These are phyloP conservation scores for Catharus bicknelli DNA, from an alignment of 2,113 vertebrate species.

Conservation along the genomic window DNA sequence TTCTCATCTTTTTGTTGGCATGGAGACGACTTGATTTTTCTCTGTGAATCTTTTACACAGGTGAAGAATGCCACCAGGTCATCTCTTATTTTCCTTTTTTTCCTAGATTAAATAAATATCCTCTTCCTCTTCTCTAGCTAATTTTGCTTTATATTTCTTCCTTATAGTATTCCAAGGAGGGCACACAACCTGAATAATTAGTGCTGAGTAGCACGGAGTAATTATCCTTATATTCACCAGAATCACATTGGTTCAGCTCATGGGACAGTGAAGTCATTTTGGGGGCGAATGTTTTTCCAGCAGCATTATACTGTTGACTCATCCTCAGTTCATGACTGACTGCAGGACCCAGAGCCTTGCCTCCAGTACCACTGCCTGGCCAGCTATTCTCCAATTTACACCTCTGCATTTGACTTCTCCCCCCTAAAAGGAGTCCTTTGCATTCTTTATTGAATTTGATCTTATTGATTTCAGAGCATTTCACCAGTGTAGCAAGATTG, in stretches of 20 bases:
- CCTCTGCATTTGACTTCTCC: neutral
- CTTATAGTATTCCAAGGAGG: neutral
- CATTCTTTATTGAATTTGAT: conserved; percentile 46
- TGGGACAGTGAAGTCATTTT: neutral
- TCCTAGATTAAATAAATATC: neutral
- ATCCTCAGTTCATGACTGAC: neutral
- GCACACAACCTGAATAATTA: neutral
- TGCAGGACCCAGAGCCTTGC: neutral
- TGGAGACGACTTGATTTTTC: neutral
- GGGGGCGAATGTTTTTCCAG: neutral
- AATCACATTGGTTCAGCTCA: neutral
- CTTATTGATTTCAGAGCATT: conserved; percentile 35
- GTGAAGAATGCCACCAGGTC: neutral
- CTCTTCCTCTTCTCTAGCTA: neutral
- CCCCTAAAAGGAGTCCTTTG: neutral
- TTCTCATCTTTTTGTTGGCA: neutral
- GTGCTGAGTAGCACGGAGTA: neutral
- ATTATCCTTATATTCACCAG: neutral
- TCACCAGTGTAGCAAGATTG: neutral
- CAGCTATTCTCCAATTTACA: neutral
- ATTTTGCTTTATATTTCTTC: neutral
- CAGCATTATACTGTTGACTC: neutral
- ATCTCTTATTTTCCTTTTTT: neutral
- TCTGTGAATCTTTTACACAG: neutral
- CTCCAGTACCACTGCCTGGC: neutral